Evolutionary conservation across 1,140 invertebrate species (phyloP).

Genomic region (Campoletis sonorensis): DNA sequence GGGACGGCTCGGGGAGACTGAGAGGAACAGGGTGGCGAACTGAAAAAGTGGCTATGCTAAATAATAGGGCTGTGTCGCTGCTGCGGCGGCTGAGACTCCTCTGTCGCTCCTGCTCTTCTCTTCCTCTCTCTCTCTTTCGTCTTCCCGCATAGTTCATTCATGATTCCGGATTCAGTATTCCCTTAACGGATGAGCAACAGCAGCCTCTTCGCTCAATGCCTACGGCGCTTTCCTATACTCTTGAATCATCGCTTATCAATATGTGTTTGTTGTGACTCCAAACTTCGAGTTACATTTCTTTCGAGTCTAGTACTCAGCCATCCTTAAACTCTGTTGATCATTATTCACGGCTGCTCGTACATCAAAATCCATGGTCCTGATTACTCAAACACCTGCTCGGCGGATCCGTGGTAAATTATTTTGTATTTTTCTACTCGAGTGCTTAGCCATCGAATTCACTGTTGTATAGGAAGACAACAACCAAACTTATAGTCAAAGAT

Average conservation of each 20-base stretch:
- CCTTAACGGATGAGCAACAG: constrained; percentile 52
- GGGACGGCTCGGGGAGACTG: constrained; percentile 23
- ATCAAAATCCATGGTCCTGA: neutral
- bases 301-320: neutral
- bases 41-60: constrained; percentile 75
- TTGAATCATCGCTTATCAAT: constrained; percentile 4
- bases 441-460: too few species aligned
- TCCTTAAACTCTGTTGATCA: neutral
- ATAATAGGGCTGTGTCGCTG: constrained; percentile 69
- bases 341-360: neutral
- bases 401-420: too few species aligned
- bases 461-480: too few species aligned
- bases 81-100: constrained; percentile 35
- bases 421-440: too few species aligned
- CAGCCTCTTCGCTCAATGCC: constrained; percentile 26
- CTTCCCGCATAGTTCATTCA: constrained; percentile 69
- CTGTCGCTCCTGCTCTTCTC: constrained; percentile 47
- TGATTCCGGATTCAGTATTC: constrained; percentile 65
- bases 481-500: too few species aligned
- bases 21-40: constrained; percentile 45
- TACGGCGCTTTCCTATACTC: constrained; percentile 21
- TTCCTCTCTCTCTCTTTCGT: constrained; percentile 50
- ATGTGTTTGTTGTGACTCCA: neutral
- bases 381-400: neutral
- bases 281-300: neutral